Evolutionary conservation across 2,797 vertebrate genomes (phyloP), one percentile per base, ranked within the genome.

Genomic region (Oreonectes daqikongensis): DNA sequence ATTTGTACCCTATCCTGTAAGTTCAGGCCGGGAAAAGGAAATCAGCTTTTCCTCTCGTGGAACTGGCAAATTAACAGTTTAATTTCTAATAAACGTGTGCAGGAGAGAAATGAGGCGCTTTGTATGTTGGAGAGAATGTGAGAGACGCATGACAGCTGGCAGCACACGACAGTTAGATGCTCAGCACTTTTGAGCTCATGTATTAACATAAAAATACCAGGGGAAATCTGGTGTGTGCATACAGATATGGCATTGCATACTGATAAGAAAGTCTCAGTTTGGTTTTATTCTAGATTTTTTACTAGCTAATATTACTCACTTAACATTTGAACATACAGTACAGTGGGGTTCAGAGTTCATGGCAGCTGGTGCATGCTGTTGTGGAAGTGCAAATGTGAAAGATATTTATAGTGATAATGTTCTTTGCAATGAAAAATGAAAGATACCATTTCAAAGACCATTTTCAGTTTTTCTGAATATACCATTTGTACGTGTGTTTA

Each of bases 51-150:
- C 55, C 69, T 60, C 46, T 57, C 28, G 12, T 57, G 69, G 42
- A 79, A 74, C 68, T 22, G 30, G 48, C 77, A 84, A 81, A 84
- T 84, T 79, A 84, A 84, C 55, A 68, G 77, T 83, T 72, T 83
- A 78, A 79, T 84, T 82, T 78, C 66, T 32, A 28, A 20, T 60
- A 72, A 74, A 80, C 67, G 12, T 61, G 59, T 66, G 71, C 46
- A 70, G 53, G 48, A 38, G 60, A 63, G 11, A 35, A 77, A 82
- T 68, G 28, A 84, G 75, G 24, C 7, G 20, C 22, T 77, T 22
- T 26, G 55, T 52, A 75, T 75, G 70, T 68, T 67, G 53, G 26
- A 44, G 64, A 35, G 53, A 66, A 60, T 24, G n/a, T 4, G 12
- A 60, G 15, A n/a, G 48, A 5, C 48, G 15, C 4, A 17, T 60